Conservation (phyloP, 2,888 invertebrate species). For the Bellardia pandia region DNA sequence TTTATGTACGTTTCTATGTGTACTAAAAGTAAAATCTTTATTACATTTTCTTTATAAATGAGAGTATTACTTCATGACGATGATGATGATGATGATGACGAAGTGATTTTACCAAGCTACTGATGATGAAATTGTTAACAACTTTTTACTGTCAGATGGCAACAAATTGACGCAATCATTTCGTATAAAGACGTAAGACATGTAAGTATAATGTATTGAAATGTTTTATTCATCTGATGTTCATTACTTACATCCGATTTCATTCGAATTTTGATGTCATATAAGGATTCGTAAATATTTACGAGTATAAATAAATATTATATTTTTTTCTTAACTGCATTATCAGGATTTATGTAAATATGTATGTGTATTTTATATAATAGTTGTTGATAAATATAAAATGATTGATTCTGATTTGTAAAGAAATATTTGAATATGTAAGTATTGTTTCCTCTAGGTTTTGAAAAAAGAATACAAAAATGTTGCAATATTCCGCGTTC, state of each 20-base stretch:
- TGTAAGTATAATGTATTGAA: background rate
- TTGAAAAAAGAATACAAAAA: background rate
- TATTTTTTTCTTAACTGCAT: background rate
- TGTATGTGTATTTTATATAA: background rate
- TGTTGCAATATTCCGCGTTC: too few relatives aligned
- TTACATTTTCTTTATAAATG: conserved; percentile 6
- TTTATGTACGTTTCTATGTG: background rate
- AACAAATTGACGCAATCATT: background rate
- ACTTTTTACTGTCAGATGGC: background rate
- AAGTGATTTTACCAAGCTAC: background rate
- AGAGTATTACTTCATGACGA: conserved; percentile 1
- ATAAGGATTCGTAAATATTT: background rate
- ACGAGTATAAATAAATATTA: background rate
- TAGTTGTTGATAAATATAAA: background rate
- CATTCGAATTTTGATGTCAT: background rate
- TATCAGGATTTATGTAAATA: background rate
- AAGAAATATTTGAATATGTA: background rate
- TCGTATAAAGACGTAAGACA: background rate
- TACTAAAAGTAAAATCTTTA: conserved; percentile 5
- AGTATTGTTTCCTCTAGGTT: background rate
- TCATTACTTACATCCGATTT: conserved; percentile 2
- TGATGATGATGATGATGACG: background rate
- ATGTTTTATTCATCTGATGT: conserved; percentile 20
- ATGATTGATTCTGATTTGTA: background rate
- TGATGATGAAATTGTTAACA: background rate